Base-by-base conservation (phyloP, 2,113 vertebrate genomes). In the Scopus umbretta region DNA sequence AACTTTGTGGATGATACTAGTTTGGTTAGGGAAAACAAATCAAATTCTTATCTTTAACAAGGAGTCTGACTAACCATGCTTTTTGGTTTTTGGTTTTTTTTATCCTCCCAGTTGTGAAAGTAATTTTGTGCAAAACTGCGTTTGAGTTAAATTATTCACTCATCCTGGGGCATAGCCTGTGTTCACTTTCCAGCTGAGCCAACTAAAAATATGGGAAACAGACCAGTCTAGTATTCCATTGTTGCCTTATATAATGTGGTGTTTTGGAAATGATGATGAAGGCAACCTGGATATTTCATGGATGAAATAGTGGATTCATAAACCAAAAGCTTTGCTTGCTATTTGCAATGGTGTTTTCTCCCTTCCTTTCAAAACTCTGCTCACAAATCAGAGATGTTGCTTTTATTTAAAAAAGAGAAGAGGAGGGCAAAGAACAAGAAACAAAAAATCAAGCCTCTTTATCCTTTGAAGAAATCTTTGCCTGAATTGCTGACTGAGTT, bases 221-320 rank as follows among this genome's bases (percentile, higher is more conserved):
- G 92, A 93, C 80, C 76, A 92, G 49, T 72, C 88, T 88, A 21
- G 43, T 89, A 93, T 83, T 96, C 82, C 56, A 86, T 92, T 93
- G 82, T 93, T 96, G 86, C 89, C 65, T 90, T 92, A 86, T 84
- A 92, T 95, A 93, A 96, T 89, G 47, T 63, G 76, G 81, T 91
- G 87, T 81, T 97, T 92, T 94, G 84, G 76, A 96, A 97, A 92
- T 85, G n/a, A 91, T 92, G 93, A 94, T 96, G 84, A 96, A 91
- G 86, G 53, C 73, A 96, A 94, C 83, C 72, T 94, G 95, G 90
- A 84, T 94, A 52, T 93, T 96, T 95, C 66, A 86, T 88, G 72
- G 88, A 90, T 96, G 88, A 96, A 95, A 93, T 93, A 95, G 75
- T 95, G 83, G 92, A 66, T 80, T 92, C 88, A 90, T 94, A 95